These are phyloP conservation scores for Adineta ricciae DNA, from an alignment of 2,888 invertebrate species.

Conservation along the genomic window DNA sequence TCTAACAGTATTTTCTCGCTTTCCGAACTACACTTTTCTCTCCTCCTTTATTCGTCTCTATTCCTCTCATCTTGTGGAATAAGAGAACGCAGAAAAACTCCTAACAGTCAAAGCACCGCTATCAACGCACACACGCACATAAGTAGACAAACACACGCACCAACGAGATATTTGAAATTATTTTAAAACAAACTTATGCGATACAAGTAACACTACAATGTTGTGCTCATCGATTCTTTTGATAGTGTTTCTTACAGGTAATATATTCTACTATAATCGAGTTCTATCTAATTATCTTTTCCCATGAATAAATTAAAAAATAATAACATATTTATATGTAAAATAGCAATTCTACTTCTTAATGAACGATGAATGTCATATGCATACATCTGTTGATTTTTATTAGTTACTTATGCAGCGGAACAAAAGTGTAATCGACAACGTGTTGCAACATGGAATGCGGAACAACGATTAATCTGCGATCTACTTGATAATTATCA, in stretches of 20 bases:
- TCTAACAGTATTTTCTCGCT: background rate
- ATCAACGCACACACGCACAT: background rate
- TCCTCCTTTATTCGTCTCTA: background rate
- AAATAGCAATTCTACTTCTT: too few species aligned
- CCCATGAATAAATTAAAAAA: background rate
- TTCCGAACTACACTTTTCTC: background rate
- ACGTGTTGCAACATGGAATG: background rate
- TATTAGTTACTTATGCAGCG: background rate
- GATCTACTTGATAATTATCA: conserved; percentile 30
- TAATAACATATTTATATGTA: too few species aligned
- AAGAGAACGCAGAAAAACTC: background rate
- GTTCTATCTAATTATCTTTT: background rate
- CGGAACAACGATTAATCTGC: conserved; percentile 30
- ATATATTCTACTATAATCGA: background rate
- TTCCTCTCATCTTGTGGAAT: background rate
- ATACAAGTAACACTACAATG: too few species aligned
- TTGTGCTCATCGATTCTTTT: background rate
- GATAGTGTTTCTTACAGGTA: background rate
- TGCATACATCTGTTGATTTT: background rate
- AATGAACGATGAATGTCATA: too few species aligned
- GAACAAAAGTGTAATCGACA: background rate
- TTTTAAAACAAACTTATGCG: background rate
- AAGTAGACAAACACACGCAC: background rate
- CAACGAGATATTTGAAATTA: background rate
- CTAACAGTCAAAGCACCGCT: background rate